Conservation (phyloP, 2,888 invertebrate species). For the Corythucha ciliata region DNA sequence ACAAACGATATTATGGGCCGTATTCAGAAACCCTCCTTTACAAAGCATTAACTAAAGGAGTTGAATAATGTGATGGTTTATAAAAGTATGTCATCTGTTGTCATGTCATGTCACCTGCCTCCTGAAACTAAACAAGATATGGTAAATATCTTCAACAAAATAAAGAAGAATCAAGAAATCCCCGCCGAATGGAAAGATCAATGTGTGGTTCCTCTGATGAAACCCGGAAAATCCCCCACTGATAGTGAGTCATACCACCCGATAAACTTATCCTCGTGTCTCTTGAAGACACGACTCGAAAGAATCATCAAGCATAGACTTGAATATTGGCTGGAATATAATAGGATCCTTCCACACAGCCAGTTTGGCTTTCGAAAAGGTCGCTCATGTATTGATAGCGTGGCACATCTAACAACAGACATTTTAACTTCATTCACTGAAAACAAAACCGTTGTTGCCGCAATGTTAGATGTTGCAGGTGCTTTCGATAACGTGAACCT, state of each 20-base stretch:
- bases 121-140: too few relatives aligned
- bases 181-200: slow-evolving; percentile 16
- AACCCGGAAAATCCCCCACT: slow-evolving; percentile 20
- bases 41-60: too few relatives aligned
- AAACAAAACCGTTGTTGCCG: slow-evolving; percentile 12
- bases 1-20: too few relatives aligned
- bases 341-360: slow-evolving; percentile 13
- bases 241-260: slow-evolving; percentile 22
- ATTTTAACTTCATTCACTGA: slow-evolving; percentile 15
- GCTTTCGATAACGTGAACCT: slow-evolving; percentile 25
- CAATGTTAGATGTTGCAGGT: slow-evolving; percentile 19
- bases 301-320: slow-evolving; percentile 18
- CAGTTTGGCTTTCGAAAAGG: slow-evolving; percentile 24
- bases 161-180: too few relatives aligned
- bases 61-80: too few relatives aligned
- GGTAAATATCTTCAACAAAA: too few relatives aligned
- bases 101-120: too few relatives aligned
- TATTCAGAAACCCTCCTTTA: too few relatives aligned
- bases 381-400: slow-evolving; percentile 15
- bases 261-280: slow-evolving; percentile 22
- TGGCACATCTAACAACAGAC: slow-evolving; percentile 8
- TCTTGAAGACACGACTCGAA: slow-evolving; percentile 22
- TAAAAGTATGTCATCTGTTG: too few relatives aligned
- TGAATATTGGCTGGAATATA: slow-evolving; percentile 25
- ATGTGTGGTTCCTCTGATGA: slow-evolving; percentile 19